Conservation (phyloP, 2,113 vertebrate genomes). For the Nematolebias whitei region DNA sequence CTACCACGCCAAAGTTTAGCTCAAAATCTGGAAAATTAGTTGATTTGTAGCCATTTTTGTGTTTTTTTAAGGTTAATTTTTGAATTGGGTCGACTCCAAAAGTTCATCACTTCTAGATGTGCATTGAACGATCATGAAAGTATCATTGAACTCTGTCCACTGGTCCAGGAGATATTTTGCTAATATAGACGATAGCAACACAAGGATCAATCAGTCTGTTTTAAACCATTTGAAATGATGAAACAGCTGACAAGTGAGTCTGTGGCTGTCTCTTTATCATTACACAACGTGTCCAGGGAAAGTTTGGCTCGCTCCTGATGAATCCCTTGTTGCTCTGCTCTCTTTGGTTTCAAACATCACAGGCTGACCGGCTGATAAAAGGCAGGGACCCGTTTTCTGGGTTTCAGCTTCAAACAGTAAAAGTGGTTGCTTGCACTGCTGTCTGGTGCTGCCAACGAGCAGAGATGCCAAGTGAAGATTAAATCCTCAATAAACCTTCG, state of each 20-base stretch:
- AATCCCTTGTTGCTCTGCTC: slow-evolving; percentile 14
- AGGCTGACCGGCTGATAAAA: slow-evolving; percentile 24
- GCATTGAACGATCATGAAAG: too few species aligned
- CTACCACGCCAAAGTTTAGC: too few species aligned
- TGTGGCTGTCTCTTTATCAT: slow-evolving; percentile 19
- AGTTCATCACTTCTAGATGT: too few species aligned
- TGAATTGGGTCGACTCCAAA: too few species aligned
- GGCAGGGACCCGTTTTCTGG: slow-evolving; percentile 30
- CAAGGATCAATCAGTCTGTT: not conserved
- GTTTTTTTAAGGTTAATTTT: too few species aligned
- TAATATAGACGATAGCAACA: too few species aligned
- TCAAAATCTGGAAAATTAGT: too few species aligned
- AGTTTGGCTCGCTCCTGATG: slow-evolving; percentile 16
- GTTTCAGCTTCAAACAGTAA: slow-evolving; percentile 33
- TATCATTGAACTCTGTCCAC: too few species aligned
- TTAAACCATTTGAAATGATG: not conserved
- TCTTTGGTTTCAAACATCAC: slow-evolving; percentile 31
- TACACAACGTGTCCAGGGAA: slow-evolving; percentile 2
- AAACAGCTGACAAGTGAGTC: slow-evolving; percentile 10
- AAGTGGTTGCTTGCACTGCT: slow-evolving; percentile 16
- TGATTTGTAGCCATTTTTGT: too few species aligned
- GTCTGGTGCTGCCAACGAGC: slow-evolving; percentile 39
- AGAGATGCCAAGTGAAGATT: slow-evolving; percentile 54
- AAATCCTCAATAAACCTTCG: slow-evolving; percentile 50
- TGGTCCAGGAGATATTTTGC: too few species aligned